These are phyloP conservation scores for Rhodeus uyekii DNA, from an alignment of 2,797 vertebrate species.

Conservation along the genomic window DNA sequence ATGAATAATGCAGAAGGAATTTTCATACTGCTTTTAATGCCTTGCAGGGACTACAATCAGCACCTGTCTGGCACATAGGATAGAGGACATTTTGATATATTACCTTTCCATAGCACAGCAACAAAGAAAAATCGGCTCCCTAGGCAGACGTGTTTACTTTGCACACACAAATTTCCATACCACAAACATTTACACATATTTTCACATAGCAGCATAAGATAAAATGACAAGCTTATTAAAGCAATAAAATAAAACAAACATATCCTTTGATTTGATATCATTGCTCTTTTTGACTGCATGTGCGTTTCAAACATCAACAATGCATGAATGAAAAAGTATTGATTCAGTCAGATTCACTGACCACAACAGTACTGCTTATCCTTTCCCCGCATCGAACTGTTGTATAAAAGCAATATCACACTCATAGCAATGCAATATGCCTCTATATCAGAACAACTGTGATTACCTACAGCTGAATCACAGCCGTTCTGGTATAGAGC, in stretches of 20 bases:
- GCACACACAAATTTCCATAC: conserved; percentile 14
- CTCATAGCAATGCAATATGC: background rate
- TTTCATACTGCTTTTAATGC: conserved; percentile 46
- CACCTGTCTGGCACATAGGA: conserved; percentile 35
- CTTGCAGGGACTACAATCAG: conserved; percentile 47
- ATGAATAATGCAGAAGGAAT: conserved; percentile 57
- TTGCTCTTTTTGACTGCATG: background rate
- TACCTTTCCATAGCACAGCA: conserved; percentile 21
- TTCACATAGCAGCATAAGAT: background rate
- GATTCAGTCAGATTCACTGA: background rate
- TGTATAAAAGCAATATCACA: background rate
- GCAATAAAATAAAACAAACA: background rate
- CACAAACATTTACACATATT: background rate
- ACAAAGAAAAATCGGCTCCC: conserved; percentile 3
- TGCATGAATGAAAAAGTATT: background rate
- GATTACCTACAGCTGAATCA: background rate
- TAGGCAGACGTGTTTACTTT: background rate
- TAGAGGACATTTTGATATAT: conserved; percentile 37
- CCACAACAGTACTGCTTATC: background rate
- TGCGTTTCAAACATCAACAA: background rate
- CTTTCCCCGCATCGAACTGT: background rate
- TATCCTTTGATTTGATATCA: background rate
- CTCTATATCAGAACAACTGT: background rate
- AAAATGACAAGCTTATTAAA: background rate
- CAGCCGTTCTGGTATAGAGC: too few relatives aligned